Evolutionary conservation across 2,888 invertebrate genomes (phyloP).

Genomic region (Molorchus minor): DNA sequence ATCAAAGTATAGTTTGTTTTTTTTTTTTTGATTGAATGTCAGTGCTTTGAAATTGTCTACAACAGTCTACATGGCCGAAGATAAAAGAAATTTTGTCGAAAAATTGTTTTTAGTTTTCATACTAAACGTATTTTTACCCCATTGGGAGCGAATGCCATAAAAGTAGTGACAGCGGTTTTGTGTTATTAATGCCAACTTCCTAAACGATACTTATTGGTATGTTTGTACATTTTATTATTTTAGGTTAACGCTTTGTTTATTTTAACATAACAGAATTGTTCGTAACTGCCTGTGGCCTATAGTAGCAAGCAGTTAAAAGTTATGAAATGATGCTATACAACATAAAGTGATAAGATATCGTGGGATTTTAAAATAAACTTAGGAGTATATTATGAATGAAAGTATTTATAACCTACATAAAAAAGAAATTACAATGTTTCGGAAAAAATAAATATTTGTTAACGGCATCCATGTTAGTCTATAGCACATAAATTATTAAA

Average conservation of each 20-base stretch:
- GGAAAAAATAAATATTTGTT: conserved; percentile 9
- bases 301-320: conserved; percentile 15
- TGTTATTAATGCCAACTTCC: too few relatives aligned
- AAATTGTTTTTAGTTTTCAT: too few relatives aligned
- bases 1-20: not conserved
- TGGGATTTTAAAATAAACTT: conserved; percentile 16
- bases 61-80: too few relatives aligned
- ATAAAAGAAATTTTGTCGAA: too few relatives aligned
- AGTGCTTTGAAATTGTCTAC: too few relatives aligned
- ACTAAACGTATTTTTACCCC: too few relatives aligned
- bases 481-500: not conserved
- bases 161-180: too few relatives aligned
- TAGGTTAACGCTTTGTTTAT: conserved; percentile 18
- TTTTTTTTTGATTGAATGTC: too few relatives aligned
- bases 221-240: conserved; percentile 14
- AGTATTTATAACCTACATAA: conserved; percentile 18
- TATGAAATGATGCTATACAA: conserved; percentile 14
- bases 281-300: conserved; percentile 5
- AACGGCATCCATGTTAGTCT: not conserved
- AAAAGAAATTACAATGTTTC: conserved; percentile 4
- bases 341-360: conserved; percentile 19
- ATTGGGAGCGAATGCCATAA: too few relatives aligned
- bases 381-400: conserved; percentile 14
- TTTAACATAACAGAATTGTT: conserved; percentile 18
- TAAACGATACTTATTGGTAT: not conserved